phyloP scores from a whole-genome alignment of 2,888 invertebrate species.

The Augiades crinisus region DNA sequence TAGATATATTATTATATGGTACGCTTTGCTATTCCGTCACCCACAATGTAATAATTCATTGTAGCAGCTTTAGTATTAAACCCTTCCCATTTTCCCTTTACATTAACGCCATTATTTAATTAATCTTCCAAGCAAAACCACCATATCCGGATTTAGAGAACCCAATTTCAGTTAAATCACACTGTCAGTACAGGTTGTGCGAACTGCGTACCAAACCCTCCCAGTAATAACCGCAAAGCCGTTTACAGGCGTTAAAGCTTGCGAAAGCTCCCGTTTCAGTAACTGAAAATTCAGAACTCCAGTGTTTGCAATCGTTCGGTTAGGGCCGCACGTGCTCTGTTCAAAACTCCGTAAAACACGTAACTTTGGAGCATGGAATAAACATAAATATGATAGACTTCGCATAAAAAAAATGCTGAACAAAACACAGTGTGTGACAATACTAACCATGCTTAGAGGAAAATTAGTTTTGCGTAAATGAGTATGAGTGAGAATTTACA shows the following conservation, averaged over 20 bases:
- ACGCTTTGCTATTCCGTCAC: too few species aligned
- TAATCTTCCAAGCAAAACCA: too few species aligned
- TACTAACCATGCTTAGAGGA: neutral
- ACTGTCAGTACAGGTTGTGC: conserved; percentile 15
- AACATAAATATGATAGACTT: neutral
- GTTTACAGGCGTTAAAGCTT: conserved; percentile 46
- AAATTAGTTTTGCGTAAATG: neutral
- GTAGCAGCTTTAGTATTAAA: too few species aligned
- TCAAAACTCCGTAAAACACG: conserved; percentile 26
- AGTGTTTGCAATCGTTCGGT: conserved; percentile 39
- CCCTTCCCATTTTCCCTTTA: too few species aligned
- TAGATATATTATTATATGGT: too few species aligned
- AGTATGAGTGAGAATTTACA: conserved; percentile 21
- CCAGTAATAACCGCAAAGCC: conserved; percentile 57
- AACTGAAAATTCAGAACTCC: conserved; percentile 39
- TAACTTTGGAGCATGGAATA: conserved; percentile 23
- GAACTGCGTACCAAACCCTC: conserved; percentile 34
- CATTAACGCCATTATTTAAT: too few species aligned
- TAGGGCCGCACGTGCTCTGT: conserved; percentile 37
- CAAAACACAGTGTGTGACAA: neutral
- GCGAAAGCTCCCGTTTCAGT: conserved; percentile 40
- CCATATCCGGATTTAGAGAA: neutral
- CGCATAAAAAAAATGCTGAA: too few species aligned
- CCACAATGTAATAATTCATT: too few species aligned
- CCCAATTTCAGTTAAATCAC: conserved; percentile 18